Base-by-base conservation (phyloP, 2,113 vertebrate species). In the Romanogobio albipinnatus region DNA sequence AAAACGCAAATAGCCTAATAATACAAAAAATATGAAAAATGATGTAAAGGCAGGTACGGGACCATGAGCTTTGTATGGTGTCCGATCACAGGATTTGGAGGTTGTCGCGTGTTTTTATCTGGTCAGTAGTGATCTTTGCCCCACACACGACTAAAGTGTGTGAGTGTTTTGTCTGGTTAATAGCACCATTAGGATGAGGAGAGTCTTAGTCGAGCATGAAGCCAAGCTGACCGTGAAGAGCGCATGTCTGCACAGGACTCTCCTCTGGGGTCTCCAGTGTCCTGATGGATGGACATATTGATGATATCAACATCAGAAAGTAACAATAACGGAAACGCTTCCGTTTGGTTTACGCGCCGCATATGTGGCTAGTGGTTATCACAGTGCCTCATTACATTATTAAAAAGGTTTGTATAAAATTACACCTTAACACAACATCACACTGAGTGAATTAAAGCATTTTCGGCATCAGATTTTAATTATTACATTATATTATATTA, bases 151-250 rank as follows among this genome's bases (percentile, higher is more conserved):
- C 80, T 26, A 43, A 71, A 36, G 79, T 76, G 81, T 86, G 66
- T 45, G 58, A 83, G 76, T 80, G 82, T 84, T 58, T 80, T 87
- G 68, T 47, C 75, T 81, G 76, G 17, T 75, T 91, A 93, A 93
- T 93, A 89, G 91, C 89, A 89, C 92, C 93, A 92, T 90, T 91
- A 93, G 90, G 74, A 62, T 77, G 49, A 76, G 59, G 45, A 66
- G 17, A 68, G 71, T 86, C 73, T 78, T 87, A 85, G 64, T 87
- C 85, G 79, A 89, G 84, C 87, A 13, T 88, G 89, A 71, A 83
- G 71, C 84, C 68, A 87, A 90, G 85, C 80, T 36, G 71, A 62
- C 22, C 82, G 33, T 81, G 79, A 89, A 88, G 84, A 74, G 78
- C 90, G 17, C 82, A 84, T 89, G 90, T 73, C 92, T 83, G 89